Evolutionary conservation across 2,797 vertebrate genomes (phyloP).

Genomic region (Microctenopoma lineatum): DNA sequence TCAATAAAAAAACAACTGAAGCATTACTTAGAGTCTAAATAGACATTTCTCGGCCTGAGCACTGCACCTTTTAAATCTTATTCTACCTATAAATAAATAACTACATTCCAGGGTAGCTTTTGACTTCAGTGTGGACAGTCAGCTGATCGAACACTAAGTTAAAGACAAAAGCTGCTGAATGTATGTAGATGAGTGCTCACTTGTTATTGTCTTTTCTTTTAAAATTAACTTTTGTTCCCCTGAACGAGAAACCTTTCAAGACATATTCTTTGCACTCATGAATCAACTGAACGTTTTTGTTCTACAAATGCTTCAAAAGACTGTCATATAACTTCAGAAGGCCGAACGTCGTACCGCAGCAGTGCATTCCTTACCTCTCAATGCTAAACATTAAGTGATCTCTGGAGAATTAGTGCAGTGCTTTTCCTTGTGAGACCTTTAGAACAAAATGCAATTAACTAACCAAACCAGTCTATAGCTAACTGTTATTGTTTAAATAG

Average conservation of each 20-base stretch:
- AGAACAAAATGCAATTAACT: background rate
- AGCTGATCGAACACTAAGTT: no score
- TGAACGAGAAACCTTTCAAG: background rate
- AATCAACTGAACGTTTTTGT: no score
- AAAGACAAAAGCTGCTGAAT: no score
- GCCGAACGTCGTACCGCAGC: background rate
- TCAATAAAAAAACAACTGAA: background rate
- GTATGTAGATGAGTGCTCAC: no score
- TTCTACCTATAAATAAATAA: no score
- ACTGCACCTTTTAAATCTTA: no score
- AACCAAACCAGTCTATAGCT: background rate
- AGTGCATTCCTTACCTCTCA: background rate
- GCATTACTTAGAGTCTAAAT: background rate
- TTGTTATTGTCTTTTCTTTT: no score
- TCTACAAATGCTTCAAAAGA: no score
- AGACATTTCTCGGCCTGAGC: background rate
- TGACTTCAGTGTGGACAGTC: no score
- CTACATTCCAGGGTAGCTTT: no score
- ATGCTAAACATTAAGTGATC: background rate
- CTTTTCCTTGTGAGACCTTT: background rate
- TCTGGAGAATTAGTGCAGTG: background rate
- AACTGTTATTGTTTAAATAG: constrained; percentile 25
- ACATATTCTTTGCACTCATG: background rate
- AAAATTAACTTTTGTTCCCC: accelerated
- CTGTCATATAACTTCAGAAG: background rate